Evolutionary conservation across 2,888 invertebrate genomes (phyloP).

Genomic region (Malthinus flaveolus): DNA sequence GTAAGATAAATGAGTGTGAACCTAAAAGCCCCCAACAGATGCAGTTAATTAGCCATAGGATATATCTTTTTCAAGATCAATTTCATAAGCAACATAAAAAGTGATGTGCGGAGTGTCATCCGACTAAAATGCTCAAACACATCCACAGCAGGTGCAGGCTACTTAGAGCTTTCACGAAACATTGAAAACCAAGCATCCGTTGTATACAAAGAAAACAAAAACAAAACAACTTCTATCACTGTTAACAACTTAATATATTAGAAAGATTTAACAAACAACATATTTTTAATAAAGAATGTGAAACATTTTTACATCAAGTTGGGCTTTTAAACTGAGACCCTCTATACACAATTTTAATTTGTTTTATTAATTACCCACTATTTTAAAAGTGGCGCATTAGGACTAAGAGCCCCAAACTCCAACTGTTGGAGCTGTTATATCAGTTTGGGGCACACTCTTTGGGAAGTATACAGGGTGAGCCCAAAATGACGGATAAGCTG

Average conservation of each 20-base stretch:
- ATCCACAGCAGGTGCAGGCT: slow-evolving; percentile 39
- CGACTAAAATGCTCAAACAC: slow-evolving; percentile 26
- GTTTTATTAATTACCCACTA: too few species aligned
- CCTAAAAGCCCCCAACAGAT: slow-evolving; percentile 36
- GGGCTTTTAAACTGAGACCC: too few species aligned
- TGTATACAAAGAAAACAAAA: slow-evolving; percentile 38
- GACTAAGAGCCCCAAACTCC: too few species aligned
- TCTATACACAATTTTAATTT: too few species aligned
- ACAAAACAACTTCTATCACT: slow-evolving; percentile 24
- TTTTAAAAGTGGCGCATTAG: too few species aligned
- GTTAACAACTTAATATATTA: neutral
- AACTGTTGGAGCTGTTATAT: too few species aligned
- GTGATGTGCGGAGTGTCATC: slow-evolving; percentile 27
- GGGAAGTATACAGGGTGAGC: too few species aligned
- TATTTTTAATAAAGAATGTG: neutral
- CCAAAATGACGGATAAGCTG: too few species aligned
- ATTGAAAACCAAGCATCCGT: slow-evolving; percentile 45
- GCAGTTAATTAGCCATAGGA: slow-evolving; percentile 44
- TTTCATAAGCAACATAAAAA: slow-evolving; percentile 33
- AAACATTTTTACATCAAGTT: neutral
- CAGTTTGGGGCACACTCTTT: too few species aligned
- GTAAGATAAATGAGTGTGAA: slow-evolving; percentile 24
- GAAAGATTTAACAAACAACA: neutral
- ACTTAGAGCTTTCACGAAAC: slow-evolving; percentile 41
- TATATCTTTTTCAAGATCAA: slow-evolving; percentile 43